Base-by-base conservation (phyloP, 2,888 invertebrate species). In the Xestobium rufovillosum region DNA sequence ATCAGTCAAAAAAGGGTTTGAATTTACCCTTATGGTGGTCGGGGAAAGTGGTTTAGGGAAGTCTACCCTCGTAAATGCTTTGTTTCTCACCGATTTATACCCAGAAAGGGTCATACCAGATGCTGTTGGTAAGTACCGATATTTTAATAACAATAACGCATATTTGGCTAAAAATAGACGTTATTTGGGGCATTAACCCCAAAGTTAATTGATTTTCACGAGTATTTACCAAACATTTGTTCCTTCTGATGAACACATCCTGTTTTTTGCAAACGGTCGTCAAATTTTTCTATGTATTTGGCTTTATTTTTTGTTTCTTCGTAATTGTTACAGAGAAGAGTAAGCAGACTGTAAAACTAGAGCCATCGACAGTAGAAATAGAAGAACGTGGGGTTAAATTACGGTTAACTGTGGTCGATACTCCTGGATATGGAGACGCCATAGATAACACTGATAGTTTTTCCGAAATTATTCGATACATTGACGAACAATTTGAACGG, bases 1-100 rank as follows among this genome's bases (percentile, higher is more conserved):
- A 67, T 94, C 92, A 1, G 95, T 95, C 35, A 96, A 96, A 66
- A 95, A 94, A 61, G 95, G 95, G 13, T 96, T 96, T 61, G 95
- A 95, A 68, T 96, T 96, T 63, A 95, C 95, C 1, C 69, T 96
- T 8, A 95, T 96, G 95, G 94, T 96, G 36, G 94, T 65, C 3
- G 65, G 65, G 2, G 86, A 88, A 57, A 83, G 83, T 50, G 92
- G 95, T 0, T 70, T 95, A 25, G 96, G 96, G 19, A 96, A 96
- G 69, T 94, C 94, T 0, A 96, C 96, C 0, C 71, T 96, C 31
- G 91, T 96, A 32, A 95, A 95, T 66, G 92, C 92, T 43, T 71
- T 96, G 38, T 96, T 96, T 64, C 70, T 94, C 39, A 94, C 92
- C 26, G 95, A 96, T 65, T 72, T 96, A 39, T 96, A 96, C 67